Evolutionary conservation across 2,888 invertebrate species (phyloP).

Genomic region (Branchipolynoe longqiensis): DNA sequence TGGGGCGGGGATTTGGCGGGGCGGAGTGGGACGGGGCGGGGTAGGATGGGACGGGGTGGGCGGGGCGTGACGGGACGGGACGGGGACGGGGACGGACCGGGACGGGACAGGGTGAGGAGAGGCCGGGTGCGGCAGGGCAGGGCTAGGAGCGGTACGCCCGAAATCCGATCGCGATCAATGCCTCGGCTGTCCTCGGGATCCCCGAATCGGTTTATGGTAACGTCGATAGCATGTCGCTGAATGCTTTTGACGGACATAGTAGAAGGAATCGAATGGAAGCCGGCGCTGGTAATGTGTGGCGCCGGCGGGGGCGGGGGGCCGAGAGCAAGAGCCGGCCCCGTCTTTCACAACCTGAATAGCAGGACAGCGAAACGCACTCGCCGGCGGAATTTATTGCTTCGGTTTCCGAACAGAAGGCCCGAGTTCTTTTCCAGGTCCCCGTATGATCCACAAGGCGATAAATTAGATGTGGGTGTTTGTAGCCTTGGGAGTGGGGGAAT

Average conservation of each 20-base stretch:
- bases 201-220: conserved; percentile 21
- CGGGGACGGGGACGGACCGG: too few species aligned
- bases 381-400: conserved; percentile 22
- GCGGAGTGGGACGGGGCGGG: too few species aligned
- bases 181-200: background rate
- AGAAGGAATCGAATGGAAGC: conserved; percentile 13
- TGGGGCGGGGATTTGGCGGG: too few species aligned
- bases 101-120: too few species aligned
- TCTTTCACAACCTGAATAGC: background rate
- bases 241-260: conserved; percentile 4
- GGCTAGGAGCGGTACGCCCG: too few species aligned
- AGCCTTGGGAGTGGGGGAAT: too few species aligned
- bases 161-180: conserved; percentile 1
- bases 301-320: background rate
- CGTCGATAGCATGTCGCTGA: conserved; percentile 26
- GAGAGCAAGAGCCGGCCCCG: background rate
- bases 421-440: conserved; percentile 13
- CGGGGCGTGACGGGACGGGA: too few species aligned
- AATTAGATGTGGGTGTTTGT: background rate
- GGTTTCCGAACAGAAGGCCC: conserved; percentile 1
- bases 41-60: too few species aligned
- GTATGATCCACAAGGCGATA: conserved; percentile 6
- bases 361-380: conserved; percentile 47
- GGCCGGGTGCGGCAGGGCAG: too few species aligned
- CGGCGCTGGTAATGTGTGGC: background rate